A percentile compares a stretch with the other conserved stretches of the same genome.
Evolutionary conservation across 2,888 invertebrate species (phyloP).

Genomic region (Trichopoda pennipes): DNA sequence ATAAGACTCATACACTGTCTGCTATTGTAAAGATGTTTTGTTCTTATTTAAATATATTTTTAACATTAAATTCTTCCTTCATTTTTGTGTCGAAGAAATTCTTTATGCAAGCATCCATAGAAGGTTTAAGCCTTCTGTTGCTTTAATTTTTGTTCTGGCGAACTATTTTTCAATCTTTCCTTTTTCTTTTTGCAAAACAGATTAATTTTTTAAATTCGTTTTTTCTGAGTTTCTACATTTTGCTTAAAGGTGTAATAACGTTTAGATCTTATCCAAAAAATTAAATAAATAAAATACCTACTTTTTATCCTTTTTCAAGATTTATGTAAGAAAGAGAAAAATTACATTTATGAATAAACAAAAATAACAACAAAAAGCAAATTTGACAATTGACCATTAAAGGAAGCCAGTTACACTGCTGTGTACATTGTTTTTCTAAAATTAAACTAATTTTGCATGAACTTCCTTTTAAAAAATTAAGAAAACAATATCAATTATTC

Average conservation of each 20-base stretch:
- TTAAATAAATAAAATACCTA: not conserved
- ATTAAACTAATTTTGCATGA: conserved; percentile 55
- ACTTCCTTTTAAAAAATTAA: conserved; percentile 49
- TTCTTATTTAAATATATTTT: too few relatives aligned
- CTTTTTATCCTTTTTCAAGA: conserved; percentile 30
- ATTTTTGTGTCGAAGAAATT: not conserved
- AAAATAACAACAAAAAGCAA: not conserved
- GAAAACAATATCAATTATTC: conserved; percentile 51
- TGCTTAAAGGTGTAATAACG: conserved; percentile 24
- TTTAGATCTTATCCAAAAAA: conserved; percentile 16
- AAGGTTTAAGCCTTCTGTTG: too few relatives aligned
- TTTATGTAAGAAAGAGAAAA: not conserved
- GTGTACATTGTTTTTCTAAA: conserved; percentile 6
- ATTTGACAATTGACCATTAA: conserved; percentile 41
- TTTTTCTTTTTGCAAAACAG: conserved; percentile 16
- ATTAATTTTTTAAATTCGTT: conserved; percentile 20
- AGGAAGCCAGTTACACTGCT: conserved; percentile 21
- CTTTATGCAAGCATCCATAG: not conserved
- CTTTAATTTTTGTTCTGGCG: conserved; percentile 17
- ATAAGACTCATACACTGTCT: too few relatives aligned
- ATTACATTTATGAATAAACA: not conserved
- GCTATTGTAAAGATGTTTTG: too few relatives aligned
- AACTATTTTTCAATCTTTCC: conserved; percentile 6
- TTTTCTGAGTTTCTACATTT: not conserved
- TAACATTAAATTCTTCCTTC: too few relatives aligned